Conservation (phyloP, 2,797 vertebrate genomes). For the Lutjanus campechanus region DNA sequence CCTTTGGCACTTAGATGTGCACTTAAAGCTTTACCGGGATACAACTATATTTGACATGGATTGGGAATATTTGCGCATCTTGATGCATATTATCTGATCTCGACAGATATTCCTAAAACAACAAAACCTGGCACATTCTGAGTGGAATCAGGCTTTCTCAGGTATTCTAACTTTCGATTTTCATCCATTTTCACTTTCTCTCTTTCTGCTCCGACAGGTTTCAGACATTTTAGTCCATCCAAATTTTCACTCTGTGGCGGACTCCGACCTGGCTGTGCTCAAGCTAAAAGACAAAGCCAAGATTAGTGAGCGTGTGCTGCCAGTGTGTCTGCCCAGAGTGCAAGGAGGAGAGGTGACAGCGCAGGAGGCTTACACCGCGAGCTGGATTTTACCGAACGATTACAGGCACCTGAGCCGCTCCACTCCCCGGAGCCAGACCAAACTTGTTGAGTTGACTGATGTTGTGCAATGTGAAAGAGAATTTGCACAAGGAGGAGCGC, state of each 20-base stretch:
- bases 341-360: slow-evolving; percentile 81
- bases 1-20: slow-evolving; percentile 27
- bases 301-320: slow-evolving; percentile 88
- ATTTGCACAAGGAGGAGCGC: slow-evolving; percentile 85
- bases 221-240: slow-evolving; percentile 89
- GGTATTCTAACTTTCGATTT: slow-evolving; percentile 7
- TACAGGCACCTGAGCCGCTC: slow-evolving; percentile 32
- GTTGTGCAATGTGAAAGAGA: slow-evolving; percentile 88
- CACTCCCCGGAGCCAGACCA: slow-evolving; percentile 77
- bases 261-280: slow-evolving; percentile 89
- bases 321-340: slow-evolving; percentile 87
- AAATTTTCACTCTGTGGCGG: slow-evolving; percentile 86
- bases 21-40: slow-evolving; percentile 38
- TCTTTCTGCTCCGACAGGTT: slow-evolving; percentile 81
- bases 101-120: slow-evolving; percentile 32
- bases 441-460: slow-evolving; percentile 84
- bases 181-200: not conserved
- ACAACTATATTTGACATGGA: slow-evolving; percentile 26
- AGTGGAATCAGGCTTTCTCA: slow-evolving; percentile 6
- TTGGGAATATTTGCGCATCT: slow-evolving; percentile 38
- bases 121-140: slow-evolving; percentile 5
- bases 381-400: slow-evolving; percentile 85
- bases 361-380: slow-evolving; percentile 78
- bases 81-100: slow-evolving; percentile 37
- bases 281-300: slow-evolving; percentile 91